Evolutionary conservation across 2,888 invertebrate genomes (phyloP).

Genomic region (Proisotoma minuta): DNA sequence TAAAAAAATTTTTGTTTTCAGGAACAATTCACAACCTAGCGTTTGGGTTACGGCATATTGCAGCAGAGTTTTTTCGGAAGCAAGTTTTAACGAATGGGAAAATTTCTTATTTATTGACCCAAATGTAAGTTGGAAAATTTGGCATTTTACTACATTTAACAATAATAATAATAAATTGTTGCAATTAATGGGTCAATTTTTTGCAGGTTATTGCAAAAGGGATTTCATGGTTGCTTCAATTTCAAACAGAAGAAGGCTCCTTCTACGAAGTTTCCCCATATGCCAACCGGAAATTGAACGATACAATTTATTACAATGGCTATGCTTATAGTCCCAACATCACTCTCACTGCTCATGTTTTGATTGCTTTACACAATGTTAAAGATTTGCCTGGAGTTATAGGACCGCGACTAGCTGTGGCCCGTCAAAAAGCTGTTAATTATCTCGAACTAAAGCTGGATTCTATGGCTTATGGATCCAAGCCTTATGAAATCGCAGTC

Average conservation of each 20-base stretch:
- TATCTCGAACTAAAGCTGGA: conserved; percentile 81
- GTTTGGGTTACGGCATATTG: conserved; percentile 92
- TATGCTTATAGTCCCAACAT: conserved; percentile 64
- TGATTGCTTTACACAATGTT: conserved; percentile 78
- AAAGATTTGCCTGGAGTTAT: conserved; percentile 70
- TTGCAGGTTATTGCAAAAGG: conserved; percentile 67
- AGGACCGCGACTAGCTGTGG: conserved; percentile 69
- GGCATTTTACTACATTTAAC: conserved; percentile 1
- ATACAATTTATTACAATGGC: conserved; percentile 51
- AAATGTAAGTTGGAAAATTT: conserved; percentile 56
- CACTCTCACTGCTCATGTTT: conserved; percentile 85
- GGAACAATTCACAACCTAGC: conserved; percentile 78
- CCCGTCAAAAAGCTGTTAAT: conserved; percentile 67
- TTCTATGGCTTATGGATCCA: conserved; percentile 61
- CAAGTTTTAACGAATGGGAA: conserved; percentile 95
- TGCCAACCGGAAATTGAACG: conserved; percentile 83
- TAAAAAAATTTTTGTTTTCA: conserved; percentile 48
- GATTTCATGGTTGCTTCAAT: conserved; percentile 77
- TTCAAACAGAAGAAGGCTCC: conserved; percentile 78
- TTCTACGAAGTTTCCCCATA: conserved; percentile 85
- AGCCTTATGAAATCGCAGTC: conserved; percentile 65
- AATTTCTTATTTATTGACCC: conserved; percentile 92
- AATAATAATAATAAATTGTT: not conserved
- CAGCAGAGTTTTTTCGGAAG: conserved; percentile 80
- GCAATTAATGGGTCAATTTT: not conserved